A percentile compares a stretch with the other conserved stretches of the same genome.
These are phyloP conservation scores for Myopa tessellatipennis DNA, from an alignment of 2,888 invertebrate species.

Conservation along the genomic window DNA sequence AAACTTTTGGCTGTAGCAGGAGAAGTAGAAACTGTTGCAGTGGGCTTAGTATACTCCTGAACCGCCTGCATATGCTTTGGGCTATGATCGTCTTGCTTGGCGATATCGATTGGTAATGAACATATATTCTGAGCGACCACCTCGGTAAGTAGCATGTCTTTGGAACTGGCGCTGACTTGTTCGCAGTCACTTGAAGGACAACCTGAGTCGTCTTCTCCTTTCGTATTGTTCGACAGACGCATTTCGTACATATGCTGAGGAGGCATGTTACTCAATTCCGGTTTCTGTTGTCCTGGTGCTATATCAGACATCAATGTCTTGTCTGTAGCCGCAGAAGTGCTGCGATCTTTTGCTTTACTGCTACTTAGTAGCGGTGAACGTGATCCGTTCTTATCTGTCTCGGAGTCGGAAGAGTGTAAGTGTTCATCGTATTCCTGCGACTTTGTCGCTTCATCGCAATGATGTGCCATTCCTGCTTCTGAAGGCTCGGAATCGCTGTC, in stretches of 20 bases:
- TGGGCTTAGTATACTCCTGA: constrained; percentile 41
- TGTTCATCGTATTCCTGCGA: constrained; percentile 48
- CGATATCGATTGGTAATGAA: constrained; percentile 59
- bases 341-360: constrained; percentile 44
- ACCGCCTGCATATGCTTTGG: constrained; percentile 14
- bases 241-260: constrained; percentile 40
- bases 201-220: constrained; percentile 69
- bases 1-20: constrained; percentile 55
- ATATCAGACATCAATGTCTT: constrained; percentile 55
- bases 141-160: constrained; percentile 74
- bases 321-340: constrained; percentile 48
- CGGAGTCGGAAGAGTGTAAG: constrained; percentile 71
- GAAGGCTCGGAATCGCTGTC: constrained; percentile 25
- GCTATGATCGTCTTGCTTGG: constrained; percentile 7
- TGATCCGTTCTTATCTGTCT: constrained; percentile 78
- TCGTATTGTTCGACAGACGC: constrained; percentile 26
- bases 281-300: constrained; percentile 47
- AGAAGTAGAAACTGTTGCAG: constrained; percentile 50
- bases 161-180: constrained; percentile 77
- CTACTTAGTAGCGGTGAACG: constrained; percentile 76
- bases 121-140: constrained; percentile 56
- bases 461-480: constrained; percentile 1
- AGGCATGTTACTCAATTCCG: background rate
- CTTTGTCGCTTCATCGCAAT: constrained; percentile 9
- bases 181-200: constrained; percentile 70